A percentile compares a stretch with the other conserved stretches of the same genome.
These are phyloP conservation scores for Bettongia penicillata DNA, from an alignment of 2,113 vertebrate genomes.

Conservation along the genomic window DNA sequence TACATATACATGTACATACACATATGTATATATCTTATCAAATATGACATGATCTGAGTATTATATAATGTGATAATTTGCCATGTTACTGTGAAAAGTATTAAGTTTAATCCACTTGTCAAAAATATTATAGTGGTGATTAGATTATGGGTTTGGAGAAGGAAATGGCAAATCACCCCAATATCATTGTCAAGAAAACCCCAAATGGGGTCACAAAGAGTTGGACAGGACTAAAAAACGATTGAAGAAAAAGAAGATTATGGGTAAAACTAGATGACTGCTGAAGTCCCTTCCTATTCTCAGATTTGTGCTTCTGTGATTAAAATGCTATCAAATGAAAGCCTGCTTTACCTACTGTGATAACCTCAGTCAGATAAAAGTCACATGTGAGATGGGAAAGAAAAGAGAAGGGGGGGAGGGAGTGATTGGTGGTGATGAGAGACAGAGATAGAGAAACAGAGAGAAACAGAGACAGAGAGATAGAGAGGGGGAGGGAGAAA, in stretches of 20 bases:
- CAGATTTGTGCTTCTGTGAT: neutral
- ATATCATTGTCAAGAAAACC: too few relatives aligned
- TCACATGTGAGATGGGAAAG: neutral
- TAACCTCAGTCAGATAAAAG: neutral
- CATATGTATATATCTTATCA: neutral
- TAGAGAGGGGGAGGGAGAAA: too few relatives aligned
- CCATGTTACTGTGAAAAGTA: neutral
- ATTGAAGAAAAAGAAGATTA: too few relatives aligned
- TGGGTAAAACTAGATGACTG: neutral
- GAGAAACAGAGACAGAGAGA: too few relatives aligned
- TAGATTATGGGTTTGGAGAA: neutral
- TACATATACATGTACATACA: neutral
- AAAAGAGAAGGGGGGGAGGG: too few relatives aligned
- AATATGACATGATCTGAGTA: neutral
- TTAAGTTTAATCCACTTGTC: neutral
- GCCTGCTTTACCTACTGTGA: neutral
- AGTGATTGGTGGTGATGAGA: too few relatives aligned
- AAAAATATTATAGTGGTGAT: neutral
- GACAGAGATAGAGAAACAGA: too few relatives aligned
- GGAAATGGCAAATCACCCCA: too few relatives aligned
- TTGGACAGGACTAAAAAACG: too few relatives aligned
- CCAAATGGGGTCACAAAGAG: too few relatives aligned
- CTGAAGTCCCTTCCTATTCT: neutral
- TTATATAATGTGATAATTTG: neutral
- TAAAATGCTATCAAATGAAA: neutral